phyloP scores from a whole-genome alignment of 2,797 vertebrate genomes.

The Rhabdomys pumilio region DNA sequence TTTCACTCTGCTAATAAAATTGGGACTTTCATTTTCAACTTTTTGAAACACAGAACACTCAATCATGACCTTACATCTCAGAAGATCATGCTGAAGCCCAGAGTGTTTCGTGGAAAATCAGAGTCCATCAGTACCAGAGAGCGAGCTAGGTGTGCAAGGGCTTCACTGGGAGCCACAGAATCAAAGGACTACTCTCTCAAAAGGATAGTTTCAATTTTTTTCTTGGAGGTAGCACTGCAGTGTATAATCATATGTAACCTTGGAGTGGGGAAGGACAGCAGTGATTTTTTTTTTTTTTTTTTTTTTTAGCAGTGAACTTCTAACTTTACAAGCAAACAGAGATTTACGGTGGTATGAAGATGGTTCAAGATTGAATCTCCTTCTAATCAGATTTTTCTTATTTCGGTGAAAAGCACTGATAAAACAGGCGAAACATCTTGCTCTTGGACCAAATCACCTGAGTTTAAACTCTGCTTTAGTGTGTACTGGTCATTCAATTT shows the following conservation, averaged over 20 bases:
- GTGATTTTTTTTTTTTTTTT: no score
- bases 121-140: neutral
- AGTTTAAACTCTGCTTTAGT: neutral
- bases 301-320: neutral
- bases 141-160: neutral
- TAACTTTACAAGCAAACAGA: neutral
- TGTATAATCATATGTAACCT: neutral
- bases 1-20: constrained; percentile 34
- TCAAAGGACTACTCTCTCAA: neutral
- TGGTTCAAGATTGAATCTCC: neutral
- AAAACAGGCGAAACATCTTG: neutral
- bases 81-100: neutral
- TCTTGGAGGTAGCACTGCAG: neutral
- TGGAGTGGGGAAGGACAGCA: no score
- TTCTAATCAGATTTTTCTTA: neutral
- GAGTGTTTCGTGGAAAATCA: constrained; percentile 20
- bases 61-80: neutral
- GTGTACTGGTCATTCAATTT: neutral
- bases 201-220: neutral
- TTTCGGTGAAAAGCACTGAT: neutral
- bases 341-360: neutral
- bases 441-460: neutral
- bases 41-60: neutral
- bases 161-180: neutral
- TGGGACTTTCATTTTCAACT: neutral